Evolutionary conservation across 2,797 vertebrate genomes (phyloP).

Genomic region (Schizopygopsis pylzovi): DNA sequence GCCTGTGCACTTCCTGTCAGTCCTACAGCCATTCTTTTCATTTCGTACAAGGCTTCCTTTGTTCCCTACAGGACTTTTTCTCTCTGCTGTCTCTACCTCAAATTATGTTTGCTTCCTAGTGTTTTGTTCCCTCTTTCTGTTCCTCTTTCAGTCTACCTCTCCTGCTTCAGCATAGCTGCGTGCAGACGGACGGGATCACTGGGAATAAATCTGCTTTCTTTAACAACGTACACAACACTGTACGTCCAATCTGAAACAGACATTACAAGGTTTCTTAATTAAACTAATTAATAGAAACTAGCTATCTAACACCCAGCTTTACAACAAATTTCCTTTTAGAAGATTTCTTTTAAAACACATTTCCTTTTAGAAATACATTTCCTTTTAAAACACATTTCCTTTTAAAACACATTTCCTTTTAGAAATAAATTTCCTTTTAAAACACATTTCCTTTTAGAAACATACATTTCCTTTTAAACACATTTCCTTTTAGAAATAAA

Average conservation of each 20-base stretch:
- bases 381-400: too few relatives aligned
- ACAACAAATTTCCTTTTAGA: too few relatives aligned
- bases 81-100: constrained; percentile 12
- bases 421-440: too few relatives aligned
- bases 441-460: too few relatives aligned
- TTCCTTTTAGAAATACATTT: too few relatives aligned
- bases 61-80: neutral
- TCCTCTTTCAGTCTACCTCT: neutral
- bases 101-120: neutral
- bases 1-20: neutral
- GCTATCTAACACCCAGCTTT: too few relatives aligned
- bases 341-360: too few relatives aligned
- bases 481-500: too few relatives aligned
- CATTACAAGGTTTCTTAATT: neutral
- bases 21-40: neutral
- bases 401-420: too few relatives aligned
- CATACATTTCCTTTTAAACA: too few relatives aligned
- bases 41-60: constrained; percentile 12
- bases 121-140: neutral
- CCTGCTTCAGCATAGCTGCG: neutral
- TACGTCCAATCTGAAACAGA: neutral
- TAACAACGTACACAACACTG: neutral
- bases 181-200: neutral
- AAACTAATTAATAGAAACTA: neutral
- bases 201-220: neutral